phyloP scores from a whole-genome alignment of 2,797 vertebrate species.

The Babyrousa celebensis region DNA sequence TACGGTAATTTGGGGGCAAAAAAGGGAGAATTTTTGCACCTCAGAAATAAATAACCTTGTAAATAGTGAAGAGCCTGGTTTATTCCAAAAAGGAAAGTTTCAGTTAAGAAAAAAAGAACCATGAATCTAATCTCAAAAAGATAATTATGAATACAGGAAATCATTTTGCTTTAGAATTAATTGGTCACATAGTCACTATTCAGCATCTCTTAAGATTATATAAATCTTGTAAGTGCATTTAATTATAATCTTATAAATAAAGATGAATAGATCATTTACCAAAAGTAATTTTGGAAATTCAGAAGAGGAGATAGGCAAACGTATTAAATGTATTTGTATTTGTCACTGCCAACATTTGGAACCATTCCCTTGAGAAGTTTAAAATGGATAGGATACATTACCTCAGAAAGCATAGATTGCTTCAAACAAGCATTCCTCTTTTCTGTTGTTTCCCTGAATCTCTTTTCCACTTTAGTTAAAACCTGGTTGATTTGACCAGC shows the following conservation, averaged over 20 bases:
- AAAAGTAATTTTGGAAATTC: slow-evolving; percentile 56
- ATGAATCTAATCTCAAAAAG: slow-evolving; percentile 34
- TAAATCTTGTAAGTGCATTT: slow-evolving; percentile 53
- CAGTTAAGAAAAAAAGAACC: slow-evolving; percentile 3
- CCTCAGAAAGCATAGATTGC: neutral
- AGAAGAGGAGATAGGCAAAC: neutral
- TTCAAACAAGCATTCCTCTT: neutral
- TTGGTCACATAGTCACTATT: neutral
- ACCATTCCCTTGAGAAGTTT: slow-evolving; percentile 16
- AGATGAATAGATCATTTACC: slow-evolving; percentile 54
- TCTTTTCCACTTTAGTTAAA: slow-evolving; percentile 16
- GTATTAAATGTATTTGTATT: neutral
- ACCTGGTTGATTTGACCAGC: neutral
- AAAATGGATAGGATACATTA: neutral
- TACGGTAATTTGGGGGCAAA: neutral
- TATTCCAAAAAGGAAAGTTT: slow-evolving; percentile 7
- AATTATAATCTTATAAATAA: slow-evolving; percentile 65
- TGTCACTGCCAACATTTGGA: neutral
- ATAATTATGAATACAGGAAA: slow-evolving; percentile 30
- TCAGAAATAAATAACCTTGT: neutral
- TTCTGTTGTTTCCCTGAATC: neutral
- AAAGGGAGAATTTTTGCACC: neutral
- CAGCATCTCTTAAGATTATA: slow-evolving; percentile 27
- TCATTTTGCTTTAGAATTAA: slow-evolving; percentile 53
- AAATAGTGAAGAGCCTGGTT: neutral